A percentile compares a stretch with the other conserved stretches of the same genome.
phyloP scores from a whole-genome alignment of 1,140 invertebrate genomes.

The Metaphire vulgaris region DNA sequence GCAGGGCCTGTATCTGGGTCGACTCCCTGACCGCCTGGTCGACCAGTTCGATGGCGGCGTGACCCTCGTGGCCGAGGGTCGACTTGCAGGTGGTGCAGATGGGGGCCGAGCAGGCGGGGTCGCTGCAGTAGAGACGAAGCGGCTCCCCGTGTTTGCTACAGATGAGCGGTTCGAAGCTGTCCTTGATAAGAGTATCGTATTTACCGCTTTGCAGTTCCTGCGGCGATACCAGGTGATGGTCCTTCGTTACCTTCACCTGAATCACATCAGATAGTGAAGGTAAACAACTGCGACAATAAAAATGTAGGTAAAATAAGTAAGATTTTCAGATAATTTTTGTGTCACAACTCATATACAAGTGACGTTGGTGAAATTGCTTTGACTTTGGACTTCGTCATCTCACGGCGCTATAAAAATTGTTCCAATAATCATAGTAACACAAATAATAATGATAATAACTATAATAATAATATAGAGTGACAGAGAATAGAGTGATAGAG shows the following conservation, averaged over 20 bases:
- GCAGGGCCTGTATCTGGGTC: slow-evolving; percentile 4
- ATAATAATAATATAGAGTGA: too few species aligned
- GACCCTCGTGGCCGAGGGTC: slow-evolving; percentile 27
- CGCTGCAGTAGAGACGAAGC: slow-evolving; percentile 24
- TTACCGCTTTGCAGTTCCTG: slow-evolving; percentile 23
- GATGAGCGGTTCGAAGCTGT: slow-evolving; percentile 29
- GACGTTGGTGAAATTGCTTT: too few species aligned
- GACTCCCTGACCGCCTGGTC: slow-evolving; percentile 23
- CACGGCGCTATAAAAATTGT: too few species aligned
- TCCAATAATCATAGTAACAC: too few species aligned
- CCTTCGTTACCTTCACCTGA: slow-evolving; percentile 26
- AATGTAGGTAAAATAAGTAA: too few species aligned
- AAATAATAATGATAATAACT: too few species aligned
- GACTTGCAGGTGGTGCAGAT: slow-evolving; percentile 32
- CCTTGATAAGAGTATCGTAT: slow-evolving; percentile 27
- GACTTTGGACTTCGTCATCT: too few species aligned
- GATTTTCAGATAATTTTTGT: too few species aligned
- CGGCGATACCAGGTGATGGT: slow-evolving; percentile 22
- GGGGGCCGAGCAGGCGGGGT: slow-evolving; percentile 25
- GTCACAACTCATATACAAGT: too few species aligned
- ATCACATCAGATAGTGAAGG: too few species aligned
- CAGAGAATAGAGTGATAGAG: too few species aligned
- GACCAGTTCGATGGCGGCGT: slow-evolving; percentile 23
- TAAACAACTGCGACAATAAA: too few species aligned
- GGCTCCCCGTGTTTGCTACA: slow-evolving; percentile 31